Evolutionary conservation across 2,113 vertebrate genomes (phyloP), one percentile per base, ranked within the genome.

Genomic region (Setophaga petechia): DNA sequence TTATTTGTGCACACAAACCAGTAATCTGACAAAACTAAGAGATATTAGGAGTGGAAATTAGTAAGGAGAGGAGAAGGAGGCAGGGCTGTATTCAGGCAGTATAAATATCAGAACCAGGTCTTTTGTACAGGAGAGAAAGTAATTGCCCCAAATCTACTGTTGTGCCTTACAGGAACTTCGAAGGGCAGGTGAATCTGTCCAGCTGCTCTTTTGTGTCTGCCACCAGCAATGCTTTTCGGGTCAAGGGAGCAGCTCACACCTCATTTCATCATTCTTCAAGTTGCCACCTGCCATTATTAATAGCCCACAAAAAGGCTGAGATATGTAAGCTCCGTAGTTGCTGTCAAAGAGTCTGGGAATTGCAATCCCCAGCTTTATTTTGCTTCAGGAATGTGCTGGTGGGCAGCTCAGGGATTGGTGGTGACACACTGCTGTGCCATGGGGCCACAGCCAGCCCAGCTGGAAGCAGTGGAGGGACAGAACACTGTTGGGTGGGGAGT

Each of bases 401-500:
- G 55, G 55, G 1, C 30, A 25, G 18, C 41, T 66, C n/a, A 10
- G 44, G 41, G 19, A 1, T 13, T 3, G 9, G 30, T 27, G 59
- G 49, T 25, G 10, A 3, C 35, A 35, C 19, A 1, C 14, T 46
- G 76, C 37, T 14, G 2, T 37, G 46, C 47, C 1, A 1, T 18
- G 67, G 61, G 5, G 12, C 30, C 5, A 2, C 43, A 41, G 71
- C 47, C 76, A 47, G 46, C n/a, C 52, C 0, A 0, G 39, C 49
- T 43, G 41, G 27, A 19, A 27, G 28, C 21, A 5, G 37, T 3
- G 22, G 28, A 74, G 15, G 17, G 11, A 16, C 43, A 46, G 37
- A 13, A 15, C 23, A 21, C 16, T 6, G 11, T 8, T 1, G 33
- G 39, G 7, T 21, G 27, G 21, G 10, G 22, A 27, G 5, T 18